These are phyloP conservation scores for Monodelphis domestica DNA, from an alignment of 2,797 vertebrate species.

Conservation along the genomic window DNA sequence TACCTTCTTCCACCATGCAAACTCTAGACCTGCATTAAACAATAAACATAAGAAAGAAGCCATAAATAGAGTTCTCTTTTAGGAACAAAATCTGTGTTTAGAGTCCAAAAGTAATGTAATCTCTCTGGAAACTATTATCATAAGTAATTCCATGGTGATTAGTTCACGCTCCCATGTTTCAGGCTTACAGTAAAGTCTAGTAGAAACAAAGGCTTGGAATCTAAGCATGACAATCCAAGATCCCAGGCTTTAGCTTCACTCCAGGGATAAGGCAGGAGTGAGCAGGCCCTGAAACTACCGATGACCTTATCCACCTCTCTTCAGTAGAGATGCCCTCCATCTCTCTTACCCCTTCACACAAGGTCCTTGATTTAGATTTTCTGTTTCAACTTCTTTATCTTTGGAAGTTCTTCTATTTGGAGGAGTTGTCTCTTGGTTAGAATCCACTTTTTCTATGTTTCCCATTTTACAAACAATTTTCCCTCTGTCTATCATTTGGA, in stretches of 20 bases:
- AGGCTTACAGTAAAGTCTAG: slow-evolving; percentile 32
- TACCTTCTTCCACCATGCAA: slow-evolving; percentile 38
- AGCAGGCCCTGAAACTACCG: background rate
- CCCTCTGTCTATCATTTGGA: slow-evolving; percentile 43
- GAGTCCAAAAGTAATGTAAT: slow-evolving; percentile 71
- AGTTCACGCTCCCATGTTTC: slow-evolving; percentile 62
- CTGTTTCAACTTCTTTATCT: background rate
- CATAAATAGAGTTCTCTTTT: slow-evolving; percentile 62
- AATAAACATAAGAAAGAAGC: background rate
- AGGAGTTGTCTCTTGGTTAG: slow-evolving; percentile 52
- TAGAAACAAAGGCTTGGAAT: slow-evolving; percentile 61
- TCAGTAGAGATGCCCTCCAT: background rate
- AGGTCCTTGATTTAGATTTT: background rate
- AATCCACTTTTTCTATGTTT: slow-evolving; percentile 53
- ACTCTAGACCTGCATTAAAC: slow-evolving; percentile 33
- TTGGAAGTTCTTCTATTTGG: slow-evolving; percentile 33
- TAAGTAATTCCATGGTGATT: slow-evolving; percentile 65
- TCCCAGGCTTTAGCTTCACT: background rate
- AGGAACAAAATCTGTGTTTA: slow-evolving; percentile 68
- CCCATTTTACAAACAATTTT: slow-evolving; percentile 59
- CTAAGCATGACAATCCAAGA: slow-evolving; percentile 6
- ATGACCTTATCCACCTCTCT: background rate
- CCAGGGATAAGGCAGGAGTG: background rate
- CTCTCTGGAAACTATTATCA: slow-evolving; percentile 74
- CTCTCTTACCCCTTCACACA: background rate